A percentile compares a stretch with the other conserved stretches of the same genome.
Conservation (phyloP, 2,888 invertebrate genomes). For the Bibio marci region DNA sequence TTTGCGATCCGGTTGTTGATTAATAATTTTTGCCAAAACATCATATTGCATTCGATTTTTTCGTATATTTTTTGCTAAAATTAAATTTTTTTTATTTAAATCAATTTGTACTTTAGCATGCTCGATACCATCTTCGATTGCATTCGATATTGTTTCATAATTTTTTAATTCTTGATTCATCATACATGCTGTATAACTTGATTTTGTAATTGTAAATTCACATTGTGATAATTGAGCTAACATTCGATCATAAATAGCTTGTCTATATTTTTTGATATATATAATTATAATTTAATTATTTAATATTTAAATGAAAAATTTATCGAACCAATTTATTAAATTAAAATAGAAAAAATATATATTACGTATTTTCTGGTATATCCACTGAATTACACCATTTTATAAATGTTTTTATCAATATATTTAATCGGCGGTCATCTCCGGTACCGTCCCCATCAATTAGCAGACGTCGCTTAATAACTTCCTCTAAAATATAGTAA, state of each 20-base stretch:
- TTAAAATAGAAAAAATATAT: no score
- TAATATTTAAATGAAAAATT: background rate
- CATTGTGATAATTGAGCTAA: slow-evolving; percentile 70
- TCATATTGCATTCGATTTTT: slow-evolving; percentile 89
- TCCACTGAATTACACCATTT: slow-evolving; percentile 64
- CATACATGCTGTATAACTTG: slow-evolving; percentile 61
- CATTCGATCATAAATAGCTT: slow-evolving; percentile 59
- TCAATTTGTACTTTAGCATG: slow-evolving; percentile 66
- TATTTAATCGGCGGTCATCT: slow-evolving; percentile 79
- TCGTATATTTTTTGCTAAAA: slow-evolving; percentile 68
- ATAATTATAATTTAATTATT: slow-evolving; percentile 1
- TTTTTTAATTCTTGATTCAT: slow-evolving; percentile 69
- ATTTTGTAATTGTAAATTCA: slow-evolving; percentile 74
- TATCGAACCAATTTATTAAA: background rate
- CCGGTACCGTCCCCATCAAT: slow-evolving; percentile 97
- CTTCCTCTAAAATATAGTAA: slow-evolving; percentile 70
- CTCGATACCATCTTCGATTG: slow-evolving; percentile 64
- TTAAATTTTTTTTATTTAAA: slow-evolving; percentile 61
- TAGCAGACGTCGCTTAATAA: slow-evolving; percentile 73
- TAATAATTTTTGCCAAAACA: slow-evolving; percentile 77
- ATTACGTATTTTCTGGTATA: slow-evolving; percentile 46
- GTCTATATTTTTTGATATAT: slow-evolving; percentile 29
- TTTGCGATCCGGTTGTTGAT: slow-evolving; percentile 75
- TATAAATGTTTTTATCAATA: slow-evolving; percentile 63
- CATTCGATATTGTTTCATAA: slow-evolving; percentile 58